Conservation (phyloP, 2,113 vertebrate genomes). For the Anarhynchus alexandrinus region DNA sequence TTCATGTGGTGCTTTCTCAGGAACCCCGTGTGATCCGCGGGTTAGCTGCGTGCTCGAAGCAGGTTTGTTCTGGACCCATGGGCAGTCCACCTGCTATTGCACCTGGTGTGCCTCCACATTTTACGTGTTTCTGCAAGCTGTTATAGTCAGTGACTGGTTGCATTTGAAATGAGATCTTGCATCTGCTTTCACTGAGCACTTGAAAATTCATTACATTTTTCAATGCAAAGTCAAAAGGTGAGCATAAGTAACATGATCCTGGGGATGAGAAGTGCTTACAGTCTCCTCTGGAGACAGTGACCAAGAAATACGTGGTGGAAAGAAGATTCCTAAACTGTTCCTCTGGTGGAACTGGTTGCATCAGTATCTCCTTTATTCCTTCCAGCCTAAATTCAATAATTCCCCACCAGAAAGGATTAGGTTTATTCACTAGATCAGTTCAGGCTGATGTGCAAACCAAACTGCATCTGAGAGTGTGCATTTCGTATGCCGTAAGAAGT, state of each 20-base stretch:
- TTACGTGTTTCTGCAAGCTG: background rate
- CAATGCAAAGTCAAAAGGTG: background rate
- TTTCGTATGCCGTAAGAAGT: background rate
- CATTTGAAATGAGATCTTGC: background rate
- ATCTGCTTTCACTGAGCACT: background rate
- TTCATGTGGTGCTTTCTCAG: background rate
- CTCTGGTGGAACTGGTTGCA: background rate
- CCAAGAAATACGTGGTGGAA: background rate
- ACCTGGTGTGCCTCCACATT: background rate
- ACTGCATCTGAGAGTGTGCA: background rate
- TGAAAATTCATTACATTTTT: fast-evolving
- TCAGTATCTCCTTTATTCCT: background rate
- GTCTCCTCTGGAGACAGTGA: background rate
- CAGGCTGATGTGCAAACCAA: background rate
- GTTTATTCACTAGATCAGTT: background rate
- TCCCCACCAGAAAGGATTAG: background rate
- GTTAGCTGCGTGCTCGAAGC: background rate
- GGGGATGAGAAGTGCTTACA: background rate
- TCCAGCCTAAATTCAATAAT: background rate
- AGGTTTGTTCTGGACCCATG: background rate
- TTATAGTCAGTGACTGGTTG: background rate
- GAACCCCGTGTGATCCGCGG: fast-evolving
- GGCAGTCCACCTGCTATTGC: background rate
- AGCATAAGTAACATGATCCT: fast-evolving
- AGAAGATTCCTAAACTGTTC: background rate